Base-by-base conservation (phyloP, 2,113 vertebrate genomes). In the Labrus mixtus region DNA sequence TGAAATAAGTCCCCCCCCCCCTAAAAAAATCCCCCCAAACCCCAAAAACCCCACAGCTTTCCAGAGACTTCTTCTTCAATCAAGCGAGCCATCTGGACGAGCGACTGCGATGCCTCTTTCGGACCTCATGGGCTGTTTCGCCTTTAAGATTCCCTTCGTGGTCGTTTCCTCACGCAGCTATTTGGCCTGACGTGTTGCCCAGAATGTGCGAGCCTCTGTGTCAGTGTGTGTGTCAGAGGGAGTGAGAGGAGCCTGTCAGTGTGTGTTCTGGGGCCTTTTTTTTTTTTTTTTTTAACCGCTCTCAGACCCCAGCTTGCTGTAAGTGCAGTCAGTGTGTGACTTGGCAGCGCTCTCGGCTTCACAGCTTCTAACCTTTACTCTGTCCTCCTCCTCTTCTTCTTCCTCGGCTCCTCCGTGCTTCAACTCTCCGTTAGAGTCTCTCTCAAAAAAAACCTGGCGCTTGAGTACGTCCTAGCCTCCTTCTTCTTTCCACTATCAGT, bases 251-350 rank as follows among this genome's bases (percentile, higher is more conserved):
- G 67, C 6, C 73, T 48, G 72, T 63, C 37, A 36, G 58, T 71
- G 82, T 83, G 82, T 73, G 72, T 81, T 81, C 74, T n/a, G n/a
- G 76, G 73, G 82, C 62, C 46, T 83, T 82, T n/a, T n/a, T n/a
- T n/a, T n/a, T n/a, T n/a, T n/a, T n/a, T n/a, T n/a, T n/a, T n/a
- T 89, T 83, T 71, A 90, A 79, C 78, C 82, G 73, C 79, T 89
- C 81, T 86, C 75, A 86, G 81, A 86, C 67, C 84, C 60, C 68
- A 45, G 91, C 53, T 78, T 63, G 70, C 88, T 89, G 73, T 85
- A 88, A 92, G 89, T 87, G 82, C 84, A 89, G 83, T 83, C 77
- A 87, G 87, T 87, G 84, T 92, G 89, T 85, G 85, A 88, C 87
- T 91, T 92, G 86, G 88, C 89, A 76, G 62, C 29, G 0, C 54